Evolutionary conservation across 2,113 vertebrate species (phyloP).

Genomic region (Tetrax tetrax): DNA sequence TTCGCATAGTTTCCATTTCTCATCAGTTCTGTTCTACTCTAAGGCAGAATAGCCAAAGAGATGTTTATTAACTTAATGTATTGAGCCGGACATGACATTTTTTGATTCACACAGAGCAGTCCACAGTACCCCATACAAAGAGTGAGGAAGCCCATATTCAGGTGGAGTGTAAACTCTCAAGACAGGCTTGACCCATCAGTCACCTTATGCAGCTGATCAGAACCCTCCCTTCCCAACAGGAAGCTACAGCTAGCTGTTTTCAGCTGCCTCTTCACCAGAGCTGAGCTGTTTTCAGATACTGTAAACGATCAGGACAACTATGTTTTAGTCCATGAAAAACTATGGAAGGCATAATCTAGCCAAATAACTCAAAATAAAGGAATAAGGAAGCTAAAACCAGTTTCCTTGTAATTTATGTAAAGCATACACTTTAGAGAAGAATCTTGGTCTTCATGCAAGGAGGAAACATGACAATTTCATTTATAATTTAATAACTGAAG

Average conservation of each 20-base stretch:
- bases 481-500: slow-evolving; percentile 1
- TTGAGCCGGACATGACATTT: background rate
- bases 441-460: background rate
- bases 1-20: too few species aligned
- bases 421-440: background rate
- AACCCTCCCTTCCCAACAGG: background rate
- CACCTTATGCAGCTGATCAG: background rate
- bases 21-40: background rate
- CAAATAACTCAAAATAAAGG: background rate
- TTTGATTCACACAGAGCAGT: background rate
- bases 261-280: background rate
- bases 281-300: background rate
- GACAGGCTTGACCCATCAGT: background rate
- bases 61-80: background rate
- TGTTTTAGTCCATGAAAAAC: background rate
- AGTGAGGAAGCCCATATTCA: background rate
- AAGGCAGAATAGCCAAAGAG: background rate
- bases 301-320: background rate
- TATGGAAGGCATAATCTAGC: background rate
- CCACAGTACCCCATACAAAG: background rate
- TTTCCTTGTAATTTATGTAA: background rate
- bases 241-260: background rate
- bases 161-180: background rate
- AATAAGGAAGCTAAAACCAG: background rate
- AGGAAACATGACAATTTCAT: background rate